A percentile compares a stretch with the other conserved stretches of the same genome.
Evolutionary conservation across 2,113 vertebrate genomes (phyloP).

Genomic region (Hemiscyllium ocellatum): DNA sequence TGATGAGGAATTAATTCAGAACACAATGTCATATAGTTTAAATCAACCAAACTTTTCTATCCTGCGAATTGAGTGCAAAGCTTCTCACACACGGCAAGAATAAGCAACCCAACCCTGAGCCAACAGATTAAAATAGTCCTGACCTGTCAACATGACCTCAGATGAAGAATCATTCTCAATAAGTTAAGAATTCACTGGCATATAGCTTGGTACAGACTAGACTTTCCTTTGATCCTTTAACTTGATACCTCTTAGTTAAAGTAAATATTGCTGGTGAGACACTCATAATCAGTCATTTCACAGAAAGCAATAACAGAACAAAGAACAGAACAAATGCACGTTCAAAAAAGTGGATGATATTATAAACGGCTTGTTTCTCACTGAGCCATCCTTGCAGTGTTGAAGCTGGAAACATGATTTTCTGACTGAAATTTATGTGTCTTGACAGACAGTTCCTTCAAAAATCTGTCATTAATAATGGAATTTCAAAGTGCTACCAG

Average conservation of each 20-base stretch:
- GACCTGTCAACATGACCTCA: not conserved
- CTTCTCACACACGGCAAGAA: not conserved
- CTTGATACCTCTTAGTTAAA: not conserved
- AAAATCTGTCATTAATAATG: not conserved
- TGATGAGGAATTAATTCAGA: not conserved
- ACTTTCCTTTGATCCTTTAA: not conserved
- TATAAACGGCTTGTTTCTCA: not conserved
- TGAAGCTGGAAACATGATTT: not conserved
- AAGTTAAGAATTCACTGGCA: slow-evolving; percentile 29
- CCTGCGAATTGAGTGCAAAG: not conserved
- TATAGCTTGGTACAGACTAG: not conserved
- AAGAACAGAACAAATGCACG: not conserved
- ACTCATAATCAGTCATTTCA: not conserved
- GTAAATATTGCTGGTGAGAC: not conserved
- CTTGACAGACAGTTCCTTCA: not conserved
- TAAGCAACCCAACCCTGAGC: not conserved
- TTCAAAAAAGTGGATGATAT: not conserved
- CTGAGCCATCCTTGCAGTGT: not conserved
- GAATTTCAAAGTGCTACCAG: slow-evolving; percentile 4
- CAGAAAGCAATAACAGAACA: not conserved
- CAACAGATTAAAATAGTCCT: not conserved
- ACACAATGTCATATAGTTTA: not conserved
- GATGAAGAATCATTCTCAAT: not conserved
- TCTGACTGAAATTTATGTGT: not conserved
- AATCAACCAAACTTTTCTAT: not conserved